These are phyloP conservation scores for Equus quagga DNA, from an alignment of 2,113 vertebrate genomes.

Conservation along the genomic window DNA sequence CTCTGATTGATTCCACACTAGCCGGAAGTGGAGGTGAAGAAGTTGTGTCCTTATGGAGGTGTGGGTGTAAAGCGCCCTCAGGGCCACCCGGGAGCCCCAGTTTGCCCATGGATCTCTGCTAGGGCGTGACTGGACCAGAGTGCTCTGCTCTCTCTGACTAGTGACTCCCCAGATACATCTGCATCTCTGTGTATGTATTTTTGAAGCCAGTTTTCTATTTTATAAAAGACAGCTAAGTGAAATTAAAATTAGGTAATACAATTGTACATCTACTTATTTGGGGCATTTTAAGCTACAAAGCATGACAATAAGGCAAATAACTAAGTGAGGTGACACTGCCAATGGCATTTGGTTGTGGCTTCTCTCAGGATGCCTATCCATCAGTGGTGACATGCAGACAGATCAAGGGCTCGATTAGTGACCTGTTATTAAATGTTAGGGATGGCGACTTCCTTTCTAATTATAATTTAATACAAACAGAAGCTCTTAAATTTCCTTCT, in stretches of 20 bases:
- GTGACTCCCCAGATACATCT: not conserved
- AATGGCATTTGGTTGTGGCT: not conserved
- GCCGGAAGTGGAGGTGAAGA: not conserved
- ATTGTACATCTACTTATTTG: not conserved
- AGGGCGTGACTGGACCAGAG: rapidly evolving
- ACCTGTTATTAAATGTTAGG: not conserved
- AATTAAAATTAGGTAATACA: not conserved
- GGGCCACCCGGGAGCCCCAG: rapidly evolving
- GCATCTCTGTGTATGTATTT: not conserved
- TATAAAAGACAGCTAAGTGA: not conserved
- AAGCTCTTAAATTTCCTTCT: not conserved
- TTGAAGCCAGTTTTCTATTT: not conserved
- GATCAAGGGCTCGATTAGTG: not conserved
- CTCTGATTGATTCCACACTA: no score
- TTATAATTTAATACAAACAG: not conserved
- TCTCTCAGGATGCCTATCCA: not conserved
- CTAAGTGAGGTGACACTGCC: no score
- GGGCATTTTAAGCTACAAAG: not conserved
- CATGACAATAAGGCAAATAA: not conserved
- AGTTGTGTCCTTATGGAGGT: not conserved
- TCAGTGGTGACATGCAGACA: no score
- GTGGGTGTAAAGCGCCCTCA: rapidly evolving
- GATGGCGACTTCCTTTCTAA: not conserved
- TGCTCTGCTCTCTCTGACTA: not conserved
- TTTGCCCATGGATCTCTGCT: rapidly evolving